Conservation (phyloP, 2,888 invertebrate genomes). For the Diplazon laetatorius region DNA sequence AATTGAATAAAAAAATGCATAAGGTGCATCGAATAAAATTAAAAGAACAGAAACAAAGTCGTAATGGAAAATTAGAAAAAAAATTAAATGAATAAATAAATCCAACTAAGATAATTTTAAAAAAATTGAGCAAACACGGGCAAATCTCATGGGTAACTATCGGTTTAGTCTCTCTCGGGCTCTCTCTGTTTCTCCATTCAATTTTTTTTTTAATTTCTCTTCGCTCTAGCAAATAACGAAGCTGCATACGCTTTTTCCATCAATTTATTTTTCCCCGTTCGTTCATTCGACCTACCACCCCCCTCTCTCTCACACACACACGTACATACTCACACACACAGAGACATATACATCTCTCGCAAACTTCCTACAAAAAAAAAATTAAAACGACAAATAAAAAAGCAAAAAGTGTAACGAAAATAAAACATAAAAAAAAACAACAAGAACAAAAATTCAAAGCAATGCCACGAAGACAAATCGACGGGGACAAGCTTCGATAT, state of each 20-base stretch:
- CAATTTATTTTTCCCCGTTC: conserved; percentile 28
- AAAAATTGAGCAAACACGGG: too few species aligned
- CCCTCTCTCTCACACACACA: conserved; percentile 19
- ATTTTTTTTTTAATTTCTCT: too few species aligned
- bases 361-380: too few species aligned
- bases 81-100: too few species aligned
- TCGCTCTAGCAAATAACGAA: conserved; percentile 24
- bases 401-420: conserved; percentile 6
- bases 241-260: conserved; percentile 32
- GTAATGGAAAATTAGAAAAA: too few species aligned
- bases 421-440: conserved; percentile 18
- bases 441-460: background rate
- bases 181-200: background rate
- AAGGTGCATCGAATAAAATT: too few species aligned
- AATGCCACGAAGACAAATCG: conserved; percentile 26
- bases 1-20: too few species aligned
- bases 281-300: conserved; percentile 20
- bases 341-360: too few species aligned
- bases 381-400: conserved; percentile 25
- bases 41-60: too few species aligned
- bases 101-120: too few species aligned
- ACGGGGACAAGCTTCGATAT: conserved; percentile 4
- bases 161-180: too few species aligned
- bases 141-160: too few species aligned
- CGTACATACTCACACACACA: conserved; percentile 19